Evolutionary conservation across 2,888 invertebrate genomes (phyloP), one percentile per base, ranked within the genome.

Genomic region (Abrostola tripartita): DNA sequence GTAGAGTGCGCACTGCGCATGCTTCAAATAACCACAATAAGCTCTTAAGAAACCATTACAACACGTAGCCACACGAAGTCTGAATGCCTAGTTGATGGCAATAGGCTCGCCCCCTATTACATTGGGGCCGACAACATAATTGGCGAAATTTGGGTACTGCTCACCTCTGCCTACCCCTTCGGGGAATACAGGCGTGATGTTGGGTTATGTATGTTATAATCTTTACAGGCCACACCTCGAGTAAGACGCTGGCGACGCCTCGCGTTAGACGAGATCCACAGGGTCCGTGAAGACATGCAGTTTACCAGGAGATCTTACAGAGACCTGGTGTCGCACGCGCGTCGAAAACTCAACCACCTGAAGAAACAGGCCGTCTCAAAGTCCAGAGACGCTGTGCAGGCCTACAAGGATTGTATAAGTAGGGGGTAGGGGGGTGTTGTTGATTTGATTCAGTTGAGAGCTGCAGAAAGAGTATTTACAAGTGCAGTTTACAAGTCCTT

Each of bases 221-320:
- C 14, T 35, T 78, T 78, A n/a, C 88, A 94, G 94, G 82, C 80
- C 7, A 85, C 83, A 7, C 87, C 90, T 0, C 83, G 85, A 54
- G 83, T 93, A 9, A 81, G 79, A 12, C 88, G 92, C 62, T 93
- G 91, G 92, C 89, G 91, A n/a, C 87, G 89, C 1, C 84, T 87
- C 35, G 94, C 94, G 0, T 71, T 83, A 0, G 78, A 85, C 35
- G 94, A 94, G 74, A 83, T 94, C 12, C 85, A 90, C 52, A 81
- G 93, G 40, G 90, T 93, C 0, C 82, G 85, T 24, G 90, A 91
- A 14, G 93, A 94, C 75, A 76, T 94, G 7, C 84, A 85, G 37
- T 89, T 91, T 69, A 86, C 92, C n/a, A 80, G 90, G 8, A 79
- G 81, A 11, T 85, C 88, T 0, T 94, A 92, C 75, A 79, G 83